phyloP scores from a whole-genome alignment of 2,113 vertebrate genomes.

The Pseudonaja textilis region DNA sequence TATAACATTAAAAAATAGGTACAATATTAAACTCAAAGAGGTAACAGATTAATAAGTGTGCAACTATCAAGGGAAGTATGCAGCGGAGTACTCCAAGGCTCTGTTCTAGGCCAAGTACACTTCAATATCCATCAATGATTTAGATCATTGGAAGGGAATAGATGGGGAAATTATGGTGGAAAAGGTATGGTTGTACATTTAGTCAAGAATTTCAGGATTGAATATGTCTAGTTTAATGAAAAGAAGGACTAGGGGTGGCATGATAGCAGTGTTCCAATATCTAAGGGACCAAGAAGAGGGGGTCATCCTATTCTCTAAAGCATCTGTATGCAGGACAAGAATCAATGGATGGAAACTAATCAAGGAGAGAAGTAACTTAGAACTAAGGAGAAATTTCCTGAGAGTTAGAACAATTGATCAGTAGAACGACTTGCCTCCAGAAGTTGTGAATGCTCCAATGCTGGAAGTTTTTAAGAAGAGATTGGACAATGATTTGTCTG shows the following conservation, averaged over 20 bases:
- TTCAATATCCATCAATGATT: neutral
- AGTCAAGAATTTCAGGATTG: neutral
- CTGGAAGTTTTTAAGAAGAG: neutral
- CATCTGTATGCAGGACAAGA: neutral
- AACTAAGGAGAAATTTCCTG: neutral
- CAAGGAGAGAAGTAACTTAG: neutral
- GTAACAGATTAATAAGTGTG: neutral
- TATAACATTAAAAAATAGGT: neutral
- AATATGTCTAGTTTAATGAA: neutral
- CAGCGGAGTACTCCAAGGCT: neutral
- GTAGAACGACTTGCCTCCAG: neutral
- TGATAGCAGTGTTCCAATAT: neutral
- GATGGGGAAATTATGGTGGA: neutral
- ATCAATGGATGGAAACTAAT: neutral
- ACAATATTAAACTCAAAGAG: neutral
- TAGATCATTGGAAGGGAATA: neutral
- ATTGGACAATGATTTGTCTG: neutral
- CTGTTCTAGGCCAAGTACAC: neutral
- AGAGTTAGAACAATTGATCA: neutral
- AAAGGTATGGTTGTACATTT: neutral
- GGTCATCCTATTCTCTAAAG: neutral
- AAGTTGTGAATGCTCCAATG: neutral
- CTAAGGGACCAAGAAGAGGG: neutral
- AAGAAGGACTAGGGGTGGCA: neutral
- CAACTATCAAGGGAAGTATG: neutral